Evolutionary conservation across 2,888 invertebrate species (phyloP), one percentile per base, ranked within the genome.

Genomic region (Oscheius myriophilus): DNA sequence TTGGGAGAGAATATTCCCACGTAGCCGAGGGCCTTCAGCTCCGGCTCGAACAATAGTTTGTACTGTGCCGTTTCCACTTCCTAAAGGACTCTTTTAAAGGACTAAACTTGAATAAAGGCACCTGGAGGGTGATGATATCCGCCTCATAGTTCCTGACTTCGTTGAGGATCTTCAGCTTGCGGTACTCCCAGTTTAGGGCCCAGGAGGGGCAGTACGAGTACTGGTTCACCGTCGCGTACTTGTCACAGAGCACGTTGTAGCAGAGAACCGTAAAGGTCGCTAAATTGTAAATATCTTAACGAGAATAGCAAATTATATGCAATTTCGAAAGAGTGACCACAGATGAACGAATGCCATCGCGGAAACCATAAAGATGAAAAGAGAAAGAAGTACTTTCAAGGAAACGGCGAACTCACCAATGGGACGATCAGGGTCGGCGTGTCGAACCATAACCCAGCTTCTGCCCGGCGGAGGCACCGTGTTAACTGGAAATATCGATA

Each of bases 51-150:
- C 89, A 93, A 95, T 87, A 93, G 92, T 89, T 94, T 94, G 90
- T 95, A 98, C 89, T 98, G 96, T 88, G 97, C 96, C 83, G 96
- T 97, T 89, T 98, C 97, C 72, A 98, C 96, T 89, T 98, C 98
- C 91, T 97, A 91, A 39, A 75, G 53, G 52, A n/a, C 3, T 21
- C 6, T 58, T 18, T 21, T 46, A 46, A 46, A 21, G 23, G 33
- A 9, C 2, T 21, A 49, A 33, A 49, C 23, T 16, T 4, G 25
- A 25, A 23, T 6, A 23, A 2, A 45, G 64, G 9, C 73, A 90
- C 90, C 89, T 91, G 91, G 55, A 94, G 91, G 87, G 95, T 95
- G 87, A 98, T 96, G 84, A 98, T 95, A 88, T 98, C 97, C 59
- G 96, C 96, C 65, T 93, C 92, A 88, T 96, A 96, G 88, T 94